Conservation (phyloP, 2,888 invertebrate genomes). For the Melanophora roralis region DNA sequence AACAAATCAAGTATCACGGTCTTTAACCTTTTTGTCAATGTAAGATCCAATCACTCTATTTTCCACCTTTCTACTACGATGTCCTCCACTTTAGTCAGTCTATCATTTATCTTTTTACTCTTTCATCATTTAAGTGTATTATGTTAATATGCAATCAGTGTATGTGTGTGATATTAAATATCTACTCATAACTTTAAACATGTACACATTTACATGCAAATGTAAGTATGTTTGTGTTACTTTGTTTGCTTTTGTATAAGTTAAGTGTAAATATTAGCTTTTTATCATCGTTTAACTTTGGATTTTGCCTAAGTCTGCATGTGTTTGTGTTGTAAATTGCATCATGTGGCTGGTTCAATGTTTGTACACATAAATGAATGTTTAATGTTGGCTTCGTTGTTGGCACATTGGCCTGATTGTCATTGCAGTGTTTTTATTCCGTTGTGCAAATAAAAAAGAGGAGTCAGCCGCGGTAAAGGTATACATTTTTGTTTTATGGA, state of each 20-base stretch:
- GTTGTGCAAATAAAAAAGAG: not conserved
- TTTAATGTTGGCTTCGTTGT: slow-evolving; percentile 54
- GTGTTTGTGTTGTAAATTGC: slow-evolving; percentile 40
- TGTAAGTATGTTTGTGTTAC: not conserved
- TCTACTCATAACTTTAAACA: not conserved
- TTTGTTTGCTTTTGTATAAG: slow-evolving; percentile 18
- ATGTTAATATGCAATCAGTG: not conserved
- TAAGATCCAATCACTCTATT: slow-evolving; percentile 42
- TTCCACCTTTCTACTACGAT: not conserved
- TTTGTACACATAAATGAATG: slow-evolving; percentile 56
- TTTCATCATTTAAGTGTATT: slow-evolving; percentile 1
- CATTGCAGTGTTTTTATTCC: slow-evolving; percentile 50
- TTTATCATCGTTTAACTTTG: slow-evolving; percentile 55
- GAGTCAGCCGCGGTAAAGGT: not conserved
- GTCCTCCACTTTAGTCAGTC: slow-evolving; percentile 21
- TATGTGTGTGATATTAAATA: not conserved
- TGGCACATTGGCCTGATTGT: slow-evolving; percentile 59
- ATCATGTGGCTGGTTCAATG: slow-evolving; percentile 53
- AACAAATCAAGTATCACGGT: slow-evolving; percentile 55
- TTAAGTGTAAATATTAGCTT: slow-evolving; percentile 60
- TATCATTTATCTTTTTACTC: slow-evolving; percentile 3
- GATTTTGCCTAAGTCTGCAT: slow-evolving; percentile 11
- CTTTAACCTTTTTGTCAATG: slow-evolving; percentile 70
- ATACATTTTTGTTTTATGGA: not conserved
- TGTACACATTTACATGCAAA: no score